Conservation (phyloP, 2,113 vertebrate species). For the Urocitellus parryii region DNA sequence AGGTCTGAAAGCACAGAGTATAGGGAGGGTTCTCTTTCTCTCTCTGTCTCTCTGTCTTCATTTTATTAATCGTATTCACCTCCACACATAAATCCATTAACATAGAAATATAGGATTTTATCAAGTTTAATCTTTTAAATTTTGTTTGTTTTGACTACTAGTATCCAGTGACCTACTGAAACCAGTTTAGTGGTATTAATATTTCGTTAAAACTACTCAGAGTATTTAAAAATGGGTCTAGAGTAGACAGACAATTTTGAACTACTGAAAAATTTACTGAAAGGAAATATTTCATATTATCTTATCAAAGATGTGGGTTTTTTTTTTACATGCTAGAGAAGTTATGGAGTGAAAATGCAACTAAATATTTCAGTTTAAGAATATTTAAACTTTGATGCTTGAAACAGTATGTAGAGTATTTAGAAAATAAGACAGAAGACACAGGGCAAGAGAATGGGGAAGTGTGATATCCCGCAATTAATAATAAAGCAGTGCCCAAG, state of each 20-base stretch:
- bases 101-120: neutral
- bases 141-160: neutral
- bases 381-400: neutral
- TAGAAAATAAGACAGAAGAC: neutral
- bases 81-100: neutral
- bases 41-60: neutral
- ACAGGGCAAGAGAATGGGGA: neutral
- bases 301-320: neutral
- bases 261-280: neutral
- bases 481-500: neutral
- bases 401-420: neutral
- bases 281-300: neutral
- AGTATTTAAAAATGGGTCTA: neutral
- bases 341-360: neutral
- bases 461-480: neutral
- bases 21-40: neutral
- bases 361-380: neutral
- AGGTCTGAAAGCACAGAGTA: neutral
- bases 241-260: neutral
- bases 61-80: neutral
- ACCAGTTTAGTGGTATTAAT: neutral
- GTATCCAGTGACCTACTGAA: neutral
- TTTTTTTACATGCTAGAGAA: neutral
- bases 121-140: neutral
- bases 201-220: neutral